These are phyloP conservation scores for Cecropterus lyciades DNA, from an alignment of 1,140 invertebrate genomes.

Conservation along the genomic window DNA sequence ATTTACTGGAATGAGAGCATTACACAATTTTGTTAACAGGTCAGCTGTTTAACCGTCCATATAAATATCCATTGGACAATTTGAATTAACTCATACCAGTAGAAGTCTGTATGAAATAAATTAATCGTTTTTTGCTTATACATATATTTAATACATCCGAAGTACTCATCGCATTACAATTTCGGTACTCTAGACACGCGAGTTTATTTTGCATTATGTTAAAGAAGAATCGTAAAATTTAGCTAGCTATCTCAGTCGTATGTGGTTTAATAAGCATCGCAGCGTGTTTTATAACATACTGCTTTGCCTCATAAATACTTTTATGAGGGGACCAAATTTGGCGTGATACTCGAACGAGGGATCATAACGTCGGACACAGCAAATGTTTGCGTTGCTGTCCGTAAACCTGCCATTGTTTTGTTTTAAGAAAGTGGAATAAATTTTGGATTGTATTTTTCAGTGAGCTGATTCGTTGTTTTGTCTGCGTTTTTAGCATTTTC, in stretches of 20 bases:
- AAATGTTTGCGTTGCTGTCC: slow-evolving; percentile 66
- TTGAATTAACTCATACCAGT: too few species aligned
- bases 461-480: neutral
- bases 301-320: slow-evolving; percentile 74
- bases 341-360: slow-evolving; percentile 71
- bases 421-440: slow-evolving; percentile 39
- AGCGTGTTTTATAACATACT: slow-evolving; percentile 61
- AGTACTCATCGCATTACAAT: neutral
- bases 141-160: too few species aligned
- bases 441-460: neutral
- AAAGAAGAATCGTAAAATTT: slow-evolving; percentile 28
- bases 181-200: neutral
- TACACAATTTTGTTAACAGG: too few species aligned
- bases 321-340: slow-evolving; percentile 74
- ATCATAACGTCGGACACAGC: slow-evolving; percentile 73
- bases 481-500: neutral
- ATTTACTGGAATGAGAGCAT: too few species aligned
- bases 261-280: slow-evolving; percentile 49
- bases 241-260: slow-evolving; percentile 27
- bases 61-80: too few species aligned
- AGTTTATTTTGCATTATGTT: slow-evolving; percentile 22
- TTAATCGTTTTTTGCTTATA: too few species aligned
- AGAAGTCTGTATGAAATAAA: too few species aligned
- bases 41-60: too few species aligned
- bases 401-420: slow-evolving; percentile 62